phyloP scores from a whole-genome alignment of 30 jellyfish, hydroid and myxozoan genomes.

The Aurelia sp. region DNA sequence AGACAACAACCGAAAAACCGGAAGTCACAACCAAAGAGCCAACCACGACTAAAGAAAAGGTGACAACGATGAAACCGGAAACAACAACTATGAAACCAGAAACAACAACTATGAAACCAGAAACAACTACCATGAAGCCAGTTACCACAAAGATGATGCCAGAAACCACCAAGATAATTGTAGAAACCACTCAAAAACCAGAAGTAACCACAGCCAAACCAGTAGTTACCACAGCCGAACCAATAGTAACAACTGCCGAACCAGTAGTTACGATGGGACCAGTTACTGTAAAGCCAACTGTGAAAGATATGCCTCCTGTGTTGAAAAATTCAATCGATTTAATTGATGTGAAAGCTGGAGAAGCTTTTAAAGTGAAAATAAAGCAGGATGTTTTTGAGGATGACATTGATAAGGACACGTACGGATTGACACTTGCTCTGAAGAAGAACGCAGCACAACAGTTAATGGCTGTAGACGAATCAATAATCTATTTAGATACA shows the following conservation, averaged over 20 bases:
- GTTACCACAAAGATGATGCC: slow-evolving; percentile 13
- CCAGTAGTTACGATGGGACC: slow-evolving; percentile 20
- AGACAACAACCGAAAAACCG: slow-evolving; percentile 45
- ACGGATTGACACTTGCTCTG: slow-evolving; percentile 51
- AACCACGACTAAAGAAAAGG: slow-evolving; percentile 24
- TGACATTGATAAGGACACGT: slow-evolving; percentile 71
- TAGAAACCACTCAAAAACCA: not conserved
- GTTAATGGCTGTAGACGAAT: slow-evolving; percentile 42
- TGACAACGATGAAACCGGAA: slow-evolving; percentile 54
- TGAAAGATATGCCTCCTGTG: slow-evolving; percentile 59
- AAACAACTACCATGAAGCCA: slow-evolving; percentile 29
- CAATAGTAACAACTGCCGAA: slow-evolving; percentile 23
- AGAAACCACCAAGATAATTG: slow-evolving; percentile 30
- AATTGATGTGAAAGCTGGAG: slow-evolving; percentile 44
- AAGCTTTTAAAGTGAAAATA: slow-evolving; percentile 49
- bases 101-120: slow-evolving; percentile 3
- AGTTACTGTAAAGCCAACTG: slow-evolving; percentile 12
- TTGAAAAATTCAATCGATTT: slow-evolving; percentile 61
- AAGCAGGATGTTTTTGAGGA: slow-evolving; percentile 75
- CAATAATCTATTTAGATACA: slow-evolving; percentile 72
- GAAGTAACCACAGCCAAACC: not conserved
- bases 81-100: slow-evolving; percentile 48
- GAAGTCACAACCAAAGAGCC: slow-evolving; percentile 45
- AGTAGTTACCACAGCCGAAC: not conserved
- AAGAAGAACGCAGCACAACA: slow-evolving; percentile 38